Evolutionary conservation across 2,797 vertebrate species (phyloP).

Genomic region (Amblyraja radiata): DNA sequence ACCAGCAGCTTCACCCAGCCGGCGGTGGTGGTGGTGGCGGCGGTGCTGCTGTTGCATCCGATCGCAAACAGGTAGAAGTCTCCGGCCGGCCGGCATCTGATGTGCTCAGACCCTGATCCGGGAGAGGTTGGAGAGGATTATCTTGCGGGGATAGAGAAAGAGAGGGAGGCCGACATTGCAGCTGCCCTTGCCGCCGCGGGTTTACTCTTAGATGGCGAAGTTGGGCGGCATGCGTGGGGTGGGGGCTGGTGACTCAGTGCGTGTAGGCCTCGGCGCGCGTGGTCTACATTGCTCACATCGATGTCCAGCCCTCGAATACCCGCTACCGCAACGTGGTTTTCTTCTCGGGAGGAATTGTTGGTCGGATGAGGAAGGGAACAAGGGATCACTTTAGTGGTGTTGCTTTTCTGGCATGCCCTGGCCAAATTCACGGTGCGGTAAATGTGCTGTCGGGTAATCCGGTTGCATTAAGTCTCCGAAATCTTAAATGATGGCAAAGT

Average conservation of each 20-base stretch:
- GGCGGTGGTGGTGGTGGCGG: neutral
- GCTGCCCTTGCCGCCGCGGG: neutral
- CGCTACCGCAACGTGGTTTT: too few species aligned
- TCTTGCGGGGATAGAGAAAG: too few species aligned
- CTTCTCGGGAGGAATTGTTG: too few species aligned
- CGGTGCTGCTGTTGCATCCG: neutral
- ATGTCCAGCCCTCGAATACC: neutral
- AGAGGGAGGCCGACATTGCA: too few species aligned
- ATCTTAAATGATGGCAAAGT: neutral
- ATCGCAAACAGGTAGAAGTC: neutral
- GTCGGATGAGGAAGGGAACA: too few species aligned
- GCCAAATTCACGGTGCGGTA: too few species aligned
- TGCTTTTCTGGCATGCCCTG: neutral
- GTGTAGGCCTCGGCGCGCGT: neutral
- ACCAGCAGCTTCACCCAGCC: neutral
- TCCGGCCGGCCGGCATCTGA: neutral
- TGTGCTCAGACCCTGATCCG: neutral
- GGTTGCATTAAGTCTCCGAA: too few species aligned
- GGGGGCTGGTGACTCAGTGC: neutral
- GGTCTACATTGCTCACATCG: neutral
- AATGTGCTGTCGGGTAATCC: neutral
- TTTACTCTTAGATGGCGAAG: neutral
- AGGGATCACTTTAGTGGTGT: too few species aligned
- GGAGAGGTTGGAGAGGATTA: too few species aligned
- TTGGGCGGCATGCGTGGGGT: neutral